Evolutionary conservation across 92 coral and sea anemone species (phyloP).

Genomic region (Palythoa caribaeorum): DNA sequence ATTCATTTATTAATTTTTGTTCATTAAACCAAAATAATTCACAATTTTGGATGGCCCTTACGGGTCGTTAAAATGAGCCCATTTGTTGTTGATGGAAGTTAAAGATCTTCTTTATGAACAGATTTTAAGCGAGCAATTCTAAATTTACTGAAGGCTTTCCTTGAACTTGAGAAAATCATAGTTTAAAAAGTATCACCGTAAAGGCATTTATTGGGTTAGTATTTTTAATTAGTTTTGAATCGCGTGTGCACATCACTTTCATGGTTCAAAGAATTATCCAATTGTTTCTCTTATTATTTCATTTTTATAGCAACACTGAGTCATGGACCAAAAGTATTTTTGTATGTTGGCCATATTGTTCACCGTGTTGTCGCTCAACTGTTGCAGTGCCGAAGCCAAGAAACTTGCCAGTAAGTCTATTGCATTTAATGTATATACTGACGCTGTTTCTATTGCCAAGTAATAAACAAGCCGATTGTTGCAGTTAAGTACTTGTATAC

Average conservation of each 20-base stretch:
- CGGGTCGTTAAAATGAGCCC: too few relatives aligned
- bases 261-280: neutral
- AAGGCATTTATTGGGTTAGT: neutral
- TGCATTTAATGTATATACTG: neutral
- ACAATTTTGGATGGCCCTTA: too few relatives aligned
- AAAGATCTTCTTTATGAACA: too few relatives aligned
- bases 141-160: too few relatives aligned
- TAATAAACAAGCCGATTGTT: too few relatives aligned
- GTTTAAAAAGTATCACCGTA: too few relatives aligned
- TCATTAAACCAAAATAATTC: too few relatives aligned
- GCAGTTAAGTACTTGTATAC: too few relatives aligned
- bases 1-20: too few relatives aligned
- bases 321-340: slow-evolving; percentile 11
- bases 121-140: too few relatives aligned
- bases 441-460: neutral
- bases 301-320: neutral
- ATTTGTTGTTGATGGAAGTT: too few relatives aligned
- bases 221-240: neutral
- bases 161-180: too few relatives aligned
- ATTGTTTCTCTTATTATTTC: neutral
- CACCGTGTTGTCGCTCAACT: neutral
- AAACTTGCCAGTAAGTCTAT: slow-evolving; percentile 20
- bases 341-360: neutral
- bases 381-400: slow-evolving; percentile 28
- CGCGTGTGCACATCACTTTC: neutral